Percentiles rank a stretch among this genome's conserved stretches.
phyloP scores from a whole-genome alignment of 1,140 invertebrate genomes.

The Trachymyrmex septentrionalis region DNA sequence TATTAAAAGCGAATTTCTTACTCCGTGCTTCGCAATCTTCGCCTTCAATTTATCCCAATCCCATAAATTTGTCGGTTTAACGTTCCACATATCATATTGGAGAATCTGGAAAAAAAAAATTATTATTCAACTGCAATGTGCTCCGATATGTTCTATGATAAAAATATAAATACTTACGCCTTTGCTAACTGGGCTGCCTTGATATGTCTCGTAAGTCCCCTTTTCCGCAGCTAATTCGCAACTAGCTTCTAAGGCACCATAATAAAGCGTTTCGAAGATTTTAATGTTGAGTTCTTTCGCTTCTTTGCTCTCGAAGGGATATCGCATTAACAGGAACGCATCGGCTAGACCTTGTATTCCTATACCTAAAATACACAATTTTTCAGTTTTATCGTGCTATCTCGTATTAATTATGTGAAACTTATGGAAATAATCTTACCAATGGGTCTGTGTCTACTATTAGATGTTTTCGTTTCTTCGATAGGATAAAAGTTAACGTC shows the following conservation, averaged over 20 bases:
- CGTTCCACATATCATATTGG: constrained; percentile 99
- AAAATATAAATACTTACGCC: constrained; percentile 88
- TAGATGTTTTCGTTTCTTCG: constrained; percentile 94
- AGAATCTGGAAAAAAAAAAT: constrained; percentile 89
- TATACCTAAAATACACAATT: constrained; percentile 87
- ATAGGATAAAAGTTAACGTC: constrained; percentile 99
- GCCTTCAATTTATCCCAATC: constrained; percentile 95
- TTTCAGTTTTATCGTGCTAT: background rate
- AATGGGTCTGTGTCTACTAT: constrained; percentile 97
- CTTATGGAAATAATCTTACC: constrained; percentile 82
- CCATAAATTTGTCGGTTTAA: constrained; percentile 95
- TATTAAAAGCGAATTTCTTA: constrained; percentile 97
- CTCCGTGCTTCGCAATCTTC: constrained; percentile 96
- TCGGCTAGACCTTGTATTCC: constrained; percentile 99
- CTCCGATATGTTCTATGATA: background rate
- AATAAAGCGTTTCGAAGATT: constrained; percentile 99
- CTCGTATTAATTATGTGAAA: background rate
- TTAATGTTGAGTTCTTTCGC: constrained; percentile 96
- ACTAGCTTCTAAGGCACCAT: constrained; percentile 98
- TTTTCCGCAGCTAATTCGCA: constrained; percentile 96
- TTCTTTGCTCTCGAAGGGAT: constrained; percentile 95
- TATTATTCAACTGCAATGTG: background rate
- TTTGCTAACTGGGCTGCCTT: constrained; percentile 96
- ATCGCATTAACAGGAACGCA: constrained; percentile 97
- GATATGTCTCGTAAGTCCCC: constrained; percentile 97